phyloP scores from a whole-genome alignment of 2,888 invertebrate genomes.

The Nemotelus nigrinus region DNA sequence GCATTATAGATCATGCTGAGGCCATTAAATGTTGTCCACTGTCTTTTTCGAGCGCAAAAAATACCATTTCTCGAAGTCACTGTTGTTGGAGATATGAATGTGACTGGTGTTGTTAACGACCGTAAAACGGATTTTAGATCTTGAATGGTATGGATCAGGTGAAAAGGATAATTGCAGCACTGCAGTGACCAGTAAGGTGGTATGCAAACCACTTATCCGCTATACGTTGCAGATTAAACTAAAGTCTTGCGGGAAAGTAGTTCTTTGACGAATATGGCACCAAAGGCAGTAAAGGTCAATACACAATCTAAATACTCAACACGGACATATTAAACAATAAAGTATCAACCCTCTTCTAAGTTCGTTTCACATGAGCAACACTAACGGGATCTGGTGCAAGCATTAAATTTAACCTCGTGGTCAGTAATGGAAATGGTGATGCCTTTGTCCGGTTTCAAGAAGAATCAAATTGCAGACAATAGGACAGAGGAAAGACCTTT shows the following conservation, averaged over 20 bases:
- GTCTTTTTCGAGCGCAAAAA: not conserved
- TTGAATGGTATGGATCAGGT: no score
- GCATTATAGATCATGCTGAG: constrained; percentile 33
- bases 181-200: no score
- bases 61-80: no score
- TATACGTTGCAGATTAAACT: no score
- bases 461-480: constrained; percentile 7
- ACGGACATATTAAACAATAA: constrained; percentile 24
- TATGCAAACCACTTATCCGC: no score
- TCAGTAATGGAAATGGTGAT: constrained; percentile 1
- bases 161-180: no score
- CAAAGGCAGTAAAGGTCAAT: constrained; percentile 10
- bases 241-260: no score
- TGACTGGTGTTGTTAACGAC: no score
- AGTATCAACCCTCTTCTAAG: not conserved
- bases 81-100: no score
- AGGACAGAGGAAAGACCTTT: constrained; percentile 19
- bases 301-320: not conserved
- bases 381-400: not conserved
- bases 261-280: no score
- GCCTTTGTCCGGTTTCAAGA: constrained; percentile 24
- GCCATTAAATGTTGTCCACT: constrained; percentile 15
- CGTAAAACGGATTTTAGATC: no score
- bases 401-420: not conserved
- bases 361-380: not conserved